Base-by-base conservation (phyloP, 2,113 vertebrate species). In the Isichthys henryi region DNA sequence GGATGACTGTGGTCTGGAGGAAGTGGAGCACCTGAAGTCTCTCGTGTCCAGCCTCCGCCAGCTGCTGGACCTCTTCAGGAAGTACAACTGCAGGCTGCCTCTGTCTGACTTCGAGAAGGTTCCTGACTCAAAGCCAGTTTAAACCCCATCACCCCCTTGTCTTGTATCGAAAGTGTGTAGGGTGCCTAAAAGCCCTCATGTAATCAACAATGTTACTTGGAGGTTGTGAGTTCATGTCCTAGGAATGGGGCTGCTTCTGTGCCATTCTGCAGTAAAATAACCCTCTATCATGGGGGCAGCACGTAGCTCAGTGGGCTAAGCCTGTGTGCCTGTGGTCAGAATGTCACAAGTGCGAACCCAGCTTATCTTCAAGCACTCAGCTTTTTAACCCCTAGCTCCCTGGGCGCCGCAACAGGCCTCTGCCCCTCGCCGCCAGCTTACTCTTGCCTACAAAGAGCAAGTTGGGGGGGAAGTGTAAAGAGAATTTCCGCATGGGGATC, bases 91-190 rank as follows among this genome's bases (percentile, higher is more conserved):
- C 94, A 96, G 83, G 46, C 95, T 99, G 91, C 93, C 97, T 0
- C 97, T 99, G 80, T 97, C 96, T 31, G 96, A 98, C 90, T 97
- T 97, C 93, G 98, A 99, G 93, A 98, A 98, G 97, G 98, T 97
- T 94, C 91, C 46, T 86, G 45, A 88, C 88, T 53, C 10, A 87
- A 15, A 31, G 62, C 27, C 21, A 5, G 6, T 87, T 17, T 52
- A n/a, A 21, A 87, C 74, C 52, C 21, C n/a, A n/a, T 58, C 21
- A 2, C 5, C 11, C 35, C 1, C 2, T 31, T 70, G 39, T 45
- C 3, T 48, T 84, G 23, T 11, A n/a, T 86, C 23, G n/a, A 48
- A 4, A 86, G 46, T 27, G 23, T 48, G n/a, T 49, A 5, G n/a
- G 45, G 19, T 50, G 21, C 13, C 45, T 17, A 5, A 13, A 10